Base-by-base conservation (phyloP, 2,113 vertebrate genomes). In the Cyprinus carpio region DNA sequence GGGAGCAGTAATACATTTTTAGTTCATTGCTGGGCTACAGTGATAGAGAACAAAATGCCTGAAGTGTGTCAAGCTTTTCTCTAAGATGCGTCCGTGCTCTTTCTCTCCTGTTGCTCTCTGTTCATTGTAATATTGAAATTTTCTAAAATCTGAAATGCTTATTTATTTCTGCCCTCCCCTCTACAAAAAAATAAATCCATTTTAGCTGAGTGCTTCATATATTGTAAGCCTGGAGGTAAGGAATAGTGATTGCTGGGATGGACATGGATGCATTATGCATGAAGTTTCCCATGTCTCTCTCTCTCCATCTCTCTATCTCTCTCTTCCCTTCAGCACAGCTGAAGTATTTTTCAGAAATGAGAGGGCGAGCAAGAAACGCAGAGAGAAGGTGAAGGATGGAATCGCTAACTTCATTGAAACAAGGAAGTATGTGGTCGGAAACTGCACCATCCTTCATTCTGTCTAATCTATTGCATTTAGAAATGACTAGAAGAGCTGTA, bases 221-320 rank as follows among this genome's bases (percentile, higher is more conserved):
- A 75, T 86, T 75, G n/a, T n/a, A n/a, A n/a, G n/a, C 86, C 86
- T 27, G 27, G 77, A 87, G 88, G 84, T 87, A 75, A 79, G 79
- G 58, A 82, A 65, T 71, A 82, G 84, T 78, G 87, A 87, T 89
- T 84, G 82, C 86, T 87, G 84, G 84, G 62, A 76, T 79, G 64
- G 84, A 86, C 86, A 84, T 65, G 75, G 67, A 89, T 89, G 83
- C 86, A 89, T 87, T 82, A 89, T 87, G 85, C 64, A 87, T 89
- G 78, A 86, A 69, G 65, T 40, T 72, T 87, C 37, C 43, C 37
- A 69, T 83, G 84, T 75, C 78, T 78, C 11, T 89, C 78, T 89
- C 78, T 81, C 83, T 82, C 20, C 56, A n/a, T 58, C 20, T 9
- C 6, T 89, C 78, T 74, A 72, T 71, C 81, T 69, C 74, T 79